Evolutionary conservation across 1,140 invertebrate species (phyloP).

Genomic region (Asobara japonica): DNA sequence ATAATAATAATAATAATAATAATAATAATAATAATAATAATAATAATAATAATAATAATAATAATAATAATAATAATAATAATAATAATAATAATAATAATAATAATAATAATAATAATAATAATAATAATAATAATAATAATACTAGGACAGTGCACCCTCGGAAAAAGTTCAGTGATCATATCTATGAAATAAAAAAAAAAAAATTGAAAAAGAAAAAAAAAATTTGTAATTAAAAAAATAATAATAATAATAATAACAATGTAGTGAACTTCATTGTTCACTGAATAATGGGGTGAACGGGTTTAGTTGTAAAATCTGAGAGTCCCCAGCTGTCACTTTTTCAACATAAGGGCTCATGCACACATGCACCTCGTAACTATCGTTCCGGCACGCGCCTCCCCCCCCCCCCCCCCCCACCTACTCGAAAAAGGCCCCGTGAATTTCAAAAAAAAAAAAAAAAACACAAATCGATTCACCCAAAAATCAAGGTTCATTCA

Average conservation of each 20-base stretch:
- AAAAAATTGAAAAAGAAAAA: too few species aligned
- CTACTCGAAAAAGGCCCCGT: background rate
- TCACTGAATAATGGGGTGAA: background rate
- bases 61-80: too few species aligned
- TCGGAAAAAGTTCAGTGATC: too few species aligned
- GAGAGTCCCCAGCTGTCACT: constrained; percentile 1
- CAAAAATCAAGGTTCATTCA: background rate
- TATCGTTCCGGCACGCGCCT: background rate
- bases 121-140: too few species aligned
- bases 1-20: too few species aligned
- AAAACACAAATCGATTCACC: constrained; percentile 1
- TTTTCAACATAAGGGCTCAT: background rate
- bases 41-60: too few species aligned
- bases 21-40: too few species aligned
- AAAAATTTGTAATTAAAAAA: too few species aligned
- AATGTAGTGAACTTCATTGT: background rate
- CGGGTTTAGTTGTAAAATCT: constrained; percentile 15
- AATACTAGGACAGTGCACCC: too few species aligned
- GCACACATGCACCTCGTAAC: background rate
- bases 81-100: too few species aligned
- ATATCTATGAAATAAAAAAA: too few species aligned
- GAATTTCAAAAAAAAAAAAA: background rate
- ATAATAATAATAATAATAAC: background rate
- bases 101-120: too few species aligned
- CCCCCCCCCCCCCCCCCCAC: background rate